Evolutionary conservation across 2,797 vertebrate species (phyloP), one percentile per base, ranked within the genome.

Genomic region (Sternotherus odoratus): DNA sequence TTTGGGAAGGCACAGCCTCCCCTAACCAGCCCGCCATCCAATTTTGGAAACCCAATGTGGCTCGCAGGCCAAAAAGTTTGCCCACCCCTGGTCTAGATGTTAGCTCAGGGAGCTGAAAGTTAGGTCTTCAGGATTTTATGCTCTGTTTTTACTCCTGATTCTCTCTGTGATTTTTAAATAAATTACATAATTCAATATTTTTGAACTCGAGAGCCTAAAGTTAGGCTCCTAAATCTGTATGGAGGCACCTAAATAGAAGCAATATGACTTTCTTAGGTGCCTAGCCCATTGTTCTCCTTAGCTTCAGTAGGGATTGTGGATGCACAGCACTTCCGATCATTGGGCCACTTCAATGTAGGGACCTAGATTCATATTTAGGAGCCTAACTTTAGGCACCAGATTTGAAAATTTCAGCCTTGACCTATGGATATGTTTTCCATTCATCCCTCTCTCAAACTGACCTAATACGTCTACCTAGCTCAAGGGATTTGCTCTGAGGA

Each of bases 221-320:
- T 84, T 86, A 83, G 88, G 79, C 81, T 87, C 84, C 36, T 81
- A 84, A 33, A 81, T 83, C 50, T 91, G 33, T 72, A 87, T 86
- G 83, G 89, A 56, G 87, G 33, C 84, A 36, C 24, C 19, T 54
- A 96, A 91, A 82, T 92, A 86, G 93, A 74, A 86, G 91, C 93
- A 28, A 50, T 92, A 50, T 74, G 86, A 56, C 89, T 96, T 96
- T 95, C 95, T 93, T 93, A 95, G 84, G 83, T 3, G 2, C 48
- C 8, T 36, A 92, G 89, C 94, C 95, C 91, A 86, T 92, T 66
- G 0, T 12, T 89, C 79, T 85, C 95, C 95, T 93, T 79, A 85
- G 79, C 50, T 89, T 72, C 48, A 93, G 78, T 51, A 8, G 77
- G 66, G 54, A 86, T 85, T 83, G 83, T 10, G 94, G 83, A 81